phyloP scores from a whole-genome alignment of 1,140 invertebrate genomes.

The Megalonaias nervosa region DNA sequence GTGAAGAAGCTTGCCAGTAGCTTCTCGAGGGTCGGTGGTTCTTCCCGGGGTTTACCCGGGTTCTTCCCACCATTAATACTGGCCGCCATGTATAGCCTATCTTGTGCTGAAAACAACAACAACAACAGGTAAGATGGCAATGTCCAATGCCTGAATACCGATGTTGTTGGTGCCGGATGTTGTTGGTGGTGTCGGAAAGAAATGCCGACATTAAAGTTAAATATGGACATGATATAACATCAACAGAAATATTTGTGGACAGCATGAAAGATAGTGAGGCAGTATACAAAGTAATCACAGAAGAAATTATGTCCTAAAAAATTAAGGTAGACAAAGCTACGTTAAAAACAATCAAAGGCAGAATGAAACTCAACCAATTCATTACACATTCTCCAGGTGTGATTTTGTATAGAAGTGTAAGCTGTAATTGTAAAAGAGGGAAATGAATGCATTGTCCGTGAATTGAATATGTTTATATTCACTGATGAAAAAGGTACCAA shows the following conservation, averaged over 20 bases:
- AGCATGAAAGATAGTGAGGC: not conserved
- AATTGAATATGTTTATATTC: not conserved
- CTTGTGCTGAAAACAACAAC: too few relatives aligned
- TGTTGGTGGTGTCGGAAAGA: conserved; percentile 69
- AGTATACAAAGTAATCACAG: not conserved
- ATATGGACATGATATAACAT: conserved; percentile 21
- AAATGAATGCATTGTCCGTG: not conserved
- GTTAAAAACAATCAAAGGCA: conserved; percentile 5
- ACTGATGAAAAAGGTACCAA: not conserved
- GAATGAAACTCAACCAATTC: conserved; percentile 22
- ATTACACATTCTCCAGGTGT: not conserved
- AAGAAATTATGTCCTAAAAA: not conserved
- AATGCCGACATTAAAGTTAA: conserved; percentile 11
- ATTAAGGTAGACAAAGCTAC: not conserved
- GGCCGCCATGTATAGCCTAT: too few relatives aligned
- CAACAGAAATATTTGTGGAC: conserved; percentile 9
- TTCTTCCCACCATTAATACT: too few relatives aligned
- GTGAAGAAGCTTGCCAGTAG: too few relatives aligned
- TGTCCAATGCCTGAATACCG: too few relatives aligned
- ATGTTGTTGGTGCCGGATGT: too few relatives aligned
- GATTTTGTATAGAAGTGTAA: not conserved
- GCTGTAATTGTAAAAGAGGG: not conserved
- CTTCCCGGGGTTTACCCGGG: too few relatives aligned
- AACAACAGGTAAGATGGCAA: too few relatives aligned
- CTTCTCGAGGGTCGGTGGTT: too few relatives aligned